Evolutionary conservation across 2,888 invertebrate genomes (phyloP).

Genomic region (Macropis europaea): DNA sequence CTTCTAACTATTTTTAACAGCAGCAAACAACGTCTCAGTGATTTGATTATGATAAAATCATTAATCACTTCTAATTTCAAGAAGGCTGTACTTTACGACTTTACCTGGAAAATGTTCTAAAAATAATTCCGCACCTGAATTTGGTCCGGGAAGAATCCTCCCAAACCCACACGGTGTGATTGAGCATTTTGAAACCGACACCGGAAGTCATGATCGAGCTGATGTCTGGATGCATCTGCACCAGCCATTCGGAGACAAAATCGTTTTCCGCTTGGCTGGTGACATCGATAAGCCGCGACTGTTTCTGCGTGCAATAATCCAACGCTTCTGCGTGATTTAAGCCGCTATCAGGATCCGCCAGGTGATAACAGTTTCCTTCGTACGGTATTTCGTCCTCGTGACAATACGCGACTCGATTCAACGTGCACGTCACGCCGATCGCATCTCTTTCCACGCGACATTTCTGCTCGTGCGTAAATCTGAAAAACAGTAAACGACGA

Average conservation of each 20-base stretch:
- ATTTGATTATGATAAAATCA: too few species aligned
- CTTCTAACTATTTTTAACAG: background rate
- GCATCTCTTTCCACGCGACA: slow-evolving; percentile 77
- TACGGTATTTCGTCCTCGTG: slow-evolving; percentile 80
- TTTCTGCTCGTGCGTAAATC: slow-evolving; percentile 71
- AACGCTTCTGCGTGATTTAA: slow-evolving; percentile 79
- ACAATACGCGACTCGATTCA: slow-evolving; percentile 79
- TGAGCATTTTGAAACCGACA: slow-evolving; percentile 78
- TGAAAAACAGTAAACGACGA: slow-evolving; percentile 14
- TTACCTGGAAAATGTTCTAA: background rate
- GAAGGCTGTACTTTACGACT: too few species aligned
- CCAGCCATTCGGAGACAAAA: slow-evolving; percentile 82
- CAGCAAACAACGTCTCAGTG: background rate
- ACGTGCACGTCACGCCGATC: slow-evolving; percentile 78
- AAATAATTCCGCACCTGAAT: slow-evolving; percentile 65
- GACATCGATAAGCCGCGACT: slow-evolving; percentile 80
- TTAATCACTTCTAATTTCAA: too few species aligned
- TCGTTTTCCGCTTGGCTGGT: slow-evolving; percentile 81
- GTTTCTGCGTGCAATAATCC: slow-evolving; percentile 77
- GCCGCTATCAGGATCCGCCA: slow-evolving; percentile 75
- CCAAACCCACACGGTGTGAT: slow-evolving; percentile 80
- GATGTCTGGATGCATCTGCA: slow-evolving; percentile 74
- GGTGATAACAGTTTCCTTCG: slow-evolving; percentile 81
- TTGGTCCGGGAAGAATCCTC: slow-evolving; percentile 72
- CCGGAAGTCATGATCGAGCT: slow-evolving; percentile 80